Base-by-base conservation (phyloP, 1,140 invertebrate species). In the Charaxes varanes region DNA sequence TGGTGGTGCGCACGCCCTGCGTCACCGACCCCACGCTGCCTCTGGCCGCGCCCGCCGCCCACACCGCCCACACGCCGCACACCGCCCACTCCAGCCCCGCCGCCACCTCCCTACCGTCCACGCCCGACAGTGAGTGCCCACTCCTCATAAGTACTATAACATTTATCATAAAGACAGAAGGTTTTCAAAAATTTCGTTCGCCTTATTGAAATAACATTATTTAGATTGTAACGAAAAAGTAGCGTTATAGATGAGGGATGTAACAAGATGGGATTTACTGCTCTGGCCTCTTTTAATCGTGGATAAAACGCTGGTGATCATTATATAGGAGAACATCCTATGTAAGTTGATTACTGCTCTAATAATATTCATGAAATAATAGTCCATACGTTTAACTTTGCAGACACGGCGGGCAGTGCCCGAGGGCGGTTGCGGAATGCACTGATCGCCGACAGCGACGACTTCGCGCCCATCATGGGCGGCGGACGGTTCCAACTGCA, bases 401-500 rank as follows among this genome's bases (percentile, higher is more conserved):
- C 43, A 70, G 71, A 41, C 23, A n/a, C n/a, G n/a, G n/a, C n/a
- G n/a, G 59, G 63, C 12, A 45, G 61, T 14, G 76, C 72, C 12
- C 64, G 77, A 1, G 69, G 78, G 8, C 70, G 88, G 36, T 83
- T 90, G 62, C 86, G 86, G 48, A 88, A 90, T 62, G 88, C 89
- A 6, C 63, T 90, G 14, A 87, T 90, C 33, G 86, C 87, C 26
- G 87, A 90, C 70, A 87, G 86, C 52, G 88, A 90, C 58, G 89
- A 91, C 71, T 88, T 88, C 65, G 87, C 87, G 52, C 86, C 87
- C 32, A 77, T 69, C 51, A 88, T 89, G 85, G 87, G 86, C 51
- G 86, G 86, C 43, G 84, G 86, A 21, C 86, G 86, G 47, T 88
- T 87, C 76, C 88, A 90, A 64, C 74, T 91, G 41, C 90, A 92